Evolutionary conservation across 1,140 invertebrate species (phyloP).

Genomic region (Limonius californicus): DNA sequence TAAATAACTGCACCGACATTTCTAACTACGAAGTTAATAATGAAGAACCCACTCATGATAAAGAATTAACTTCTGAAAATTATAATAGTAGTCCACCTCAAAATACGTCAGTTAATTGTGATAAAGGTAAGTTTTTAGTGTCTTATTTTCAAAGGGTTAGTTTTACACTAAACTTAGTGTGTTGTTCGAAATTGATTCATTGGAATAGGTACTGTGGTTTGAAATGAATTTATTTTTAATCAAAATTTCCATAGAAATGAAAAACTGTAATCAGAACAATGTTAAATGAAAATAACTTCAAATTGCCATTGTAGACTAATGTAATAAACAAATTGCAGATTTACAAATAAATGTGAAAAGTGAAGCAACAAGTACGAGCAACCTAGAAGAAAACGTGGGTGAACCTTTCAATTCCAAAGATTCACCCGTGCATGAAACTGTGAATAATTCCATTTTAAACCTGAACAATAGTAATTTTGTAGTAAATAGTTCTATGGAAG

Average conservation of each 20-base stretch:
- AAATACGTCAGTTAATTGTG: too few relatives aligned
- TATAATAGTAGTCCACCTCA: neutral
- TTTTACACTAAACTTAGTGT: too few relatives aligned
- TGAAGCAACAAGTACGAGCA: conserved; percentile 28
- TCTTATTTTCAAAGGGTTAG: too few relatives aligned
- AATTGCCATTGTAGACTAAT: too few relatives aligned
- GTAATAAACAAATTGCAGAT: conserved; percentile 25
- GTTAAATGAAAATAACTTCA: too few relatives aligned
- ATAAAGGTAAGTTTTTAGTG: too few relatives aligned
- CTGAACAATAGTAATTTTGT: conserved; percentile 26
- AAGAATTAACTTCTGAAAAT: neutral
- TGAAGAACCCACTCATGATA: neutral
- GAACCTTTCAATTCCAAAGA: conserved; percentile 27
- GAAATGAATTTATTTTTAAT: too few relatives aligned
- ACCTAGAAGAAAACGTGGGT: conserved; percentile 29
- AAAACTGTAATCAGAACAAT: too few relatives aligned
- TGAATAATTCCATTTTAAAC: neutral
- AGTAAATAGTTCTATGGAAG: conserved; percentile 30
- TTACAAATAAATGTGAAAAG: conserved; percentile 11
- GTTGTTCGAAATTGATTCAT: too few relatives aligned
- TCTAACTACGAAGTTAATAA: neutral
- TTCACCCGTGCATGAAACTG: neutral
- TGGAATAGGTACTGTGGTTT: too few relatives aligned
- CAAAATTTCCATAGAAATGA: too few relatives aligned
- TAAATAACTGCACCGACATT: neutral